Conservation (phyloP, 2,797 vertebrate genomes). For the Lepus oiostolus region DNA sequence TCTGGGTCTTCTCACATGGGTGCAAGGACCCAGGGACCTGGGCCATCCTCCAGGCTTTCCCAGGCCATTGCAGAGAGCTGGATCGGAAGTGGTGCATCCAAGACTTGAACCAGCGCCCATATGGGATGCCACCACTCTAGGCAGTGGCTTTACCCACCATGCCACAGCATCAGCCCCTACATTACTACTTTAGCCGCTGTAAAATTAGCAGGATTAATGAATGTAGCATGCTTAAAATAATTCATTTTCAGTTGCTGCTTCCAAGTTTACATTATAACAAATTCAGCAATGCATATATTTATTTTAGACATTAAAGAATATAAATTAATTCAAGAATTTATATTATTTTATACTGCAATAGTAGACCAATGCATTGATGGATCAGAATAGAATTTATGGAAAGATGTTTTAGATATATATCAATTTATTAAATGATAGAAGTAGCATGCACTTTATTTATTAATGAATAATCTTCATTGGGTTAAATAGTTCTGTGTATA, state of each 20-base stretch:
- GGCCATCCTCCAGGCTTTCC: too few species aligned
- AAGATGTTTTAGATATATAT: neutral
- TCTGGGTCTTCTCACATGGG: too few species aligned
- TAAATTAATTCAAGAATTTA: neutral
- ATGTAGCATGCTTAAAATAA: neutral
- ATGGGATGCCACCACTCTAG: too few species aligned
- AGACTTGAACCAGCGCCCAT: too few species aligned
- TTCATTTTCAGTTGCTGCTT: neutral
- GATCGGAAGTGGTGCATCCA: too few species aligned
- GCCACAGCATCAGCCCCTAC: too few species aligned
- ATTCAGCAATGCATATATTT: neutral
- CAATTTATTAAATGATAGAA: neutral
- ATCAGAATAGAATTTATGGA: neutral
- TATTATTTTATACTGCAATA: neutral
- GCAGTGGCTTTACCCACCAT: too few species aligned
- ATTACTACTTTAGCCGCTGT: neutral
- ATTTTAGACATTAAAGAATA: neutral
- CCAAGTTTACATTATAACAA: neutral
- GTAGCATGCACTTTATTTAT: neutral
- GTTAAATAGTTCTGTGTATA: neutral
- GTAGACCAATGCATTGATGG: neutral
- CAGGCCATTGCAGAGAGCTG: too few species aligned
- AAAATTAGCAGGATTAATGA: neutral
- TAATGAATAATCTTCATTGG: conserved; percentile 36
- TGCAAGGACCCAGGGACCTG: too few species aligned